These are phyloP conservation scores for Conger conger DNA, from an alignment of 2,113 vertebrate genomes.

Conservation along the genomic window DNA sequence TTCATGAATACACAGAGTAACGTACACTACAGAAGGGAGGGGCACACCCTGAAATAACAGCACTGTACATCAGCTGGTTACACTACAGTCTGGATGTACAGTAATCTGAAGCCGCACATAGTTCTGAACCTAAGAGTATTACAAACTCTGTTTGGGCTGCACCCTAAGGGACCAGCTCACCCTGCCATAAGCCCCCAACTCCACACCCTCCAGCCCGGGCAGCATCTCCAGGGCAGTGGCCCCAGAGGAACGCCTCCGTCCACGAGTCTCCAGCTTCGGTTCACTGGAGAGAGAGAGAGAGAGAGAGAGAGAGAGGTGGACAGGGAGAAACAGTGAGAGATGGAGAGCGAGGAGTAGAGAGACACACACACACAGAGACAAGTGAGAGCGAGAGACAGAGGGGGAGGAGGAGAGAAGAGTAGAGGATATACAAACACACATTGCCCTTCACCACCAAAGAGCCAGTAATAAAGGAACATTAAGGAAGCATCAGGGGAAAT, in stretches of 20 bases:
- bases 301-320: background rate
- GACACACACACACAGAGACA: no score
- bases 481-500: background rate
- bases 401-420: background rate
- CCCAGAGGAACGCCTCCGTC: slow-evolving; percentile 88
- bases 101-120: background rate
- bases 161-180: slow-evolving; percentile 61
- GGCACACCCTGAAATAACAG: background rate
- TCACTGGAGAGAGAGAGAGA: slow-evolving; percentile 68
- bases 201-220: slow-evolving; percentile 89
- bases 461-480: background rate
- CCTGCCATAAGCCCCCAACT: slow-evolving; percentile 87
- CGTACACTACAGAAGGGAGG: background rate
- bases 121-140: no score
- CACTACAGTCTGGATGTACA: no score
- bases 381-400: no score
- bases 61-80: background rate
- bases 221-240: slow-evolving; percentile 86
- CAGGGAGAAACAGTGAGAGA: no score
- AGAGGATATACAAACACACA: background rate
- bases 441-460: background rate
- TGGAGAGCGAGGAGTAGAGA: no score
- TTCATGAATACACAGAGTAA: background rate
- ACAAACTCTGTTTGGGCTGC: no score
- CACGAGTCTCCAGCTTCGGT: slow-evolving; percentile 80